A percentile compares a stretch with the other conserved stretches of the same genome.
These are phyloP conservation scores for Agriopis marginaria DNA, from an alignment of 2,888 invertebrate genomes.

Conservation along the genomic window DNA sequence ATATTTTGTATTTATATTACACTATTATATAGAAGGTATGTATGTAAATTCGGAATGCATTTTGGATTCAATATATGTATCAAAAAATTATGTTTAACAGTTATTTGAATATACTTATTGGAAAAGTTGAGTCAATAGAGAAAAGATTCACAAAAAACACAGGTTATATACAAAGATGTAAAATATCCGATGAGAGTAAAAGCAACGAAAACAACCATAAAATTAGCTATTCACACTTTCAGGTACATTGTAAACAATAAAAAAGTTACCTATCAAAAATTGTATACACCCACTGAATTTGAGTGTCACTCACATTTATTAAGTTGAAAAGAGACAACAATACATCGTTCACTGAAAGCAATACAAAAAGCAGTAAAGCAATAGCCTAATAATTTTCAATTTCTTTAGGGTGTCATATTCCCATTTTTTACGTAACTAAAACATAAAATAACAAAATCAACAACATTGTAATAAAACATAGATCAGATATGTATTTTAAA, in stretches of 20 bases:
- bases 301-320: not conserved
- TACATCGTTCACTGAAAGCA: constrained; percentile 13
- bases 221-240: constrained; percentile 22
- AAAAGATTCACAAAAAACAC: not conserved
- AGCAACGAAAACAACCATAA: constrained; percentile 18
- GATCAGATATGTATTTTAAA: constrained; percentile 25
- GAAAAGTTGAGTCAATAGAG: not conserved
- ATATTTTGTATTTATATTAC: not conserved
- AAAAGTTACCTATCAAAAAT: constrained; percentile 22
- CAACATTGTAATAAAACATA: constrained; percentile 35
- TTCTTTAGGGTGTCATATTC: constrained; percentile 24
- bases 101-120: constrained; percentile 2
- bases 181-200: not conserved
- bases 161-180: not conserved
- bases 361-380: constrained; percentile 28
- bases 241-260: constrained; percentile 36
- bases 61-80: constrained; percentile 1
- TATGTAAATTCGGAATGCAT: constrained; percentile 15
- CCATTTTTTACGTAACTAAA: constrained; percentile 23
- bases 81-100: constrained; percentile 1
- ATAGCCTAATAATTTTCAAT: constrained; percentile 18
- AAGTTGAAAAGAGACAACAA: not conserved
- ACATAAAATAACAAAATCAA: constrained; percentile 41
- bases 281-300: not conserved
- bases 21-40: not conserved